Evolutionary conservation across 2,797 vertebrate genomes (phyloP), one percentile per base, ranked within the genome.

Genomic region (Dicrostonyx torquatus): DNA sequence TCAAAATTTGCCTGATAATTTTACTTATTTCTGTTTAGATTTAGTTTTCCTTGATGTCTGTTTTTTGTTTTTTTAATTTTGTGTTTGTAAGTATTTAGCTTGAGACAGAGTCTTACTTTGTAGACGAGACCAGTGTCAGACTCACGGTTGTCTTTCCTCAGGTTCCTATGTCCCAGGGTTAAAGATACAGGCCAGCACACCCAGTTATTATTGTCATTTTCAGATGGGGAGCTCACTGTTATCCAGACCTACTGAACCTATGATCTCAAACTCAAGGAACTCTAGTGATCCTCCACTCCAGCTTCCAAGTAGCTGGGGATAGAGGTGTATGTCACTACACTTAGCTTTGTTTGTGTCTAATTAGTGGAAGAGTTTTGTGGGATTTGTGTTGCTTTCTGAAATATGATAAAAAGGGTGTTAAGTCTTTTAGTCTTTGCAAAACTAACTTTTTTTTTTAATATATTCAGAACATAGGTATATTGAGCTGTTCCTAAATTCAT

Each of bases 401-500:
- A 10, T 84, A 10, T 22, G 26, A 93, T 70, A 58, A 90, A 92
- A 85, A 55, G 50, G 34, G 17, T 4, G 87, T 26, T 84, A 29
- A 86, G 0, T 94, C 40, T 93, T 94, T 95, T 73, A 68, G 87
- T 0, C 4, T 87, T 92, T 82, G 64, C 64, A 80, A 95, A 90
- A 66, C 80, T 70, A 6, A 45, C 18, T 9, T 53, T 60, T 26
- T 76, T 79, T 88, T 78, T 77, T n/a, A n/a, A 53, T 0, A 24
- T 95, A 79, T 96, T 91, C 93, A 99, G 99, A 99, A 24, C 97
- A 98, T 76, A 92, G 99, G 93, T 99, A 99, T 96, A 97, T 99
- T 34, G 98, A 99, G 96, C 97, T 99, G 87, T 99, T 99, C 97
- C 98, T 99, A 97, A 99, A 99, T 89, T 98, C 99, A 58, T 97